Evolutionary conservation across 2,888 invertebrate species (phyloP).

Genomic region (Harpalus rufipes): DNA sequence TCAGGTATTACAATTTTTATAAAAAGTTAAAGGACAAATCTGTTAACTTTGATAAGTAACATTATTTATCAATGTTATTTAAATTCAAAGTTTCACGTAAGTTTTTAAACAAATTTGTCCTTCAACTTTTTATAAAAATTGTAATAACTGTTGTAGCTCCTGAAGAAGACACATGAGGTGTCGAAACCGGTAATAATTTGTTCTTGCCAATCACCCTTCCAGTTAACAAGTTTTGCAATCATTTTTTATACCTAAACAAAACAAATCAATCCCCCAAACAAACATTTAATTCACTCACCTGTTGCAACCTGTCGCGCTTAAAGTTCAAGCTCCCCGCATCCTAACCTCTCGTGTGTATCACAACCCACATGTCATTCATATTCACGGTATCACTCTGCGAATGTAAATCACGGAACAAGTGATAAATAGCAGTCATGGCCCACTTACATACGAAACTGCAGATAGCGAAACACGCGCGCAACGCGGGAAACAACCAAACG

Average conservation of each 20-base stretch:
- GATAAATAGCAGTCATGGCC: slow-evolving; percentile 7
- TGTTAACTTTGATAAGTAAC: too few relatives aligned
- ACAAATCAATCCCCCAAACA: background rate
- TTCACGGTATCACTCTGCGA: background rate
- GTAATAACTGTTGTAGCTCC: too few relatives aligned
- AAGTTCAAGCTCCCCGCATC: background rate
- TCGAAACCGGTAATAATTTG: too few relatives aligned
- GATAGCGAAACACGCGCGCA: slow-evolving; percentile 25
- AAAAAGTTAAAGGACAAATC: too few relatives aligned
- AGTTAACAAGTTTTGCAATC: too few relatives aligned
- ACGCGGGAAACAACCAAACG: background rate
- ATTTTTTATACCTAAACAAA: background rate
- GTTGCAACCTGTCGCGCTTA: background rate
- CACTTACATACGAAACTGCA: slow-evolving; percentile 21
- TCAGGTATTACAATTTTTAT: too few relatives aligned
- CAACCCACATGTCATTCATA: background rate
- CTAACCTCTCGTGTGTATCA: background rate
- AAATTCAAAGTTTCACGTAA: too few relatives aligned
- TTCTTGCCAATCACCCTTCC: too few relatives aligned
- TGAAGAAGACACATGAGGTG: too few relatives aligned
- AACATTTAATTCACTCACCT: background rate
- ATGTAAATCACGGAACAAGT: background rate
- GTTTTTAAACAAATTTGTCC: too few relatives aligned
- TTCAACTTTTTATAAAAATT: too few relatives aligned
- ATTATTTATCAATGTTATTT: too few relatives aligned